Base-by-base conservation (phyloP, 2,888 invertebrate genomes). In the Drosophila pseudotalamancana region DNA sequence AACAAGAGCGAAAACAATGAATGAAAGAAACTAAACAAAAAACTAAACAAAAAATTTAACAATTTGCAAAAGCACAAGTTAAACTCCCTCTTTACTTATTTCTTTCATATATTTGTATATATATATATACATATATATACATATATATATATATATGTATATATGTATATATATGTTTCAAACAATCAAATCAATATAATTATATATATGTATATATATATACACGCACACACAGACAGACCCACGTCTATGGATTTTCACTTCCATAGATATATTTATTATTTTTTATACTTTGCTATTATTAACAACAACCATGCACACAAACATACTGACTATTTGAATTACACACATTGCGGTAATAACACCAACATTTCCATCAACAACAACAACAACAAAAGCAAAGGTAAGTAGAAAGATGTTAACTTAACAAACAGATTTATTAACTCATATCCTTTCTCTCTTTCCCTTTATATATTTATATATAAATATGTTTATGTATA, bases 241-340 rank as follows among this genome's bases (percentile, higher is more conserved):
- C n/a, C 35, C n/a, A 16, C n/a, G n/a, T n/a, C n/a, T 32, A 42
- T 68, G 32, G 25, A 50, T 48, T 34, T 32, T 27, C 42, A 35
- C 46, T 50, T 54, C n/a, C 35, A 69, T 54, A 74, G n/a, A n/a
- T n/a, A 59, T 73, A 69, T 73, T 68, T 69, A 74, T 74, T 60
- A 32, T 46, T 49, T 31, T 46, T 54, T 43, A 37, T 42, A n/a
- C n/a, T n/a, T n/a, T n/a, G n/a, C n/a, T n/a, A n/a, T n/a, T n/a
- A n/a, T 54, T 50, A 49, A 40, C 45, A 61, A 70, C 50, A 50
- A 46, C 42, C 46, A 37, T 8, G 51, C 18, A 67, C 9, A 50
- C 62, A 35, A 6, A n/a, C 23, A 16, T n/a, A 49, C 14, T 43
- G 12, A 43, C 16, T 18, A 21, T 43, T 34, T 50, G 31, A 48